Base-by-base conservation (phyloP, 92 coral and sea anemone species). In the Porites rus region DNA sequence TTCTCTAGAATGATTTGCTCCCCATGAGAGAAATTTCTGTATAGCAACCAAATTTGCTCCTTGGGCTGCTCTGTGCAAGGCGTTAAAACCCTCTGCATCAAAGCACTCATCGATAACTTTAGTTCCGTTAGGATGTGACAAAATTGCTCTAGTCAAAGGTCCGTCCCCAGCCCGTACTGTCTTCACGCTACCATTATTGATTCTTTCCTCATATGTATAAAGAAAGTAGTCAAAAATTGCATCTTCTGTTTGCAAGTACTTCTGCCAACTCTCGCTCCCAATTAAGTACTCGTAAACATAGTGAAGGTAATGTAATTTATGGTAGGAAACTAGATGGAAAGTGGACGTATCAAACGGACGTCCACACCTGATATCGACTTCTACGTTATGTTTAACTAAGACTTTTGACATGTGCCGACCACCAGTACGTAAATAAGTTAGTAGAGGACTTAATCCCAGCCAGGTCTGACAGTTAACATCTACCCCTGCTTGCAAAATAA, bases 41-140 rank as follows among this genome's bases (percentile, higher is more conserved):
- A 92, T 63, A 0, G 92, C 92, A 1, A 68, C 87, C 69, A 92
- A 64, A 71, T 92, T 92, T 75, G 92, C 94, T n/a, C 94, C 94
- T 56, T 92, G 92, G 21, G 92, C 94, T 13, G 92, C 94, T 21
- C 94, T 84, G 65, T 92, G 94, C 12, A 92, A 28, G 11, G 88
- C 82, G 6, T 73, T 88, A 52, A 72, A 88, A 46, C 94, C 94
- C 51, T 92, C 85, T 3, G 69, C 92, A 70, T 91, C 94, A 13
- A 56, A 25, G 58, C 94, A 91, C 69, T 88, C 84, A 24, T 91
- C 86, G 11, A 91, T 50, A 1, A 88, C 63, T 16, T 72, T 78
- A 20, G 62, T 50, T 58, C 94, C 90, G 38, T 31, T 46, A 12
- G 92, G 90, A 38, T 91, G 94, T 67, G 82, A 71, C 68, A 73